Percentiles rank a stretch among this genome's conserved stretches.
These are phyloP conservation scores for Chymomyza costata DNA, from an alignment of 1,140 invertebrate genomes.

Conservation along the genomic window DNA sequence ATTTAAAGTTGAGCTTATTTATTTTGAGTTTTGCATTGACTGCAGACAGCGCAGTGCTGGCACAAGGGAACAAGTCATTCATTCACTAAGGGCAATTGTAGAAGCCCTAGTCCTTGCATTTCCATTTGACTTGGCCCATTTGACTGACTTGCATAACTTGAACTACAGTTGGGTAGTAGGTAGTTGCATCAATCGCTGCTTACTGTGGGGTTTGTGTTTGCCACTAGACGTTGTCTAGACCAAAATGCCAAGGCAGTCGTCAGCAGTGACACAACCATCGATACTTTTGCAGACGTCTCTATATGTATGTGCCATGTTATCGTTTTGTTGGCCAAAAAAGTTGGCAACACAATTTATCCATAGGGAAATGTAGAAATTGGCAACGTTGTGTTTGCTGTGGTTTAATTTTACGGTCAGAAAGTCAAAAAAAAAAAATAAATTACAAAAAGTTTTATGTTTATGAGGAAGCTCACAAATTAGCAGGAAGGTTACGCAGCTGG, in stretches of 20 bases:
- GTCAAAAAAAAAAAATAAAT: too few species aligned
- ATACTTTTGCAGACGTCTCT: slow-evolving; percentile 31
- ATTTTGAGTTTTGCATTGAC: slow-evolving; percentile 35
- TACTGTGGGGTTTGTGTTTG: slow-evolving; percentile 66
- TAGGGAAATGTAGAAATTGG: slow-evolving; percentile 57
- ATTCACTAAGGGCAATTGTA: too few species aligned
- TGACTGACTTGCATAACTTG: slow-evolving; percentile 61
- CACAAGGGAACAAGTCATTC: too few species aligned
- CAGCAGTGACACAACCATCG: slow-evolving; percentile 57
- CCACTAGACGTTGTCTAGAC: slow-evolving; percentile 66
- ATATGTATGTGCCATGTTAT: background rate
- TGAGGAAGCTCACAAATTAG: too few species aligned
- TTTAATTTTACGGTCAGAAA: too few species aligned
- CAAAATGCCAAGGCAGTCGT: slow-evolving; percentile 38
- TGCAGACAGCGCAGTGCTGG: too few species aligned
- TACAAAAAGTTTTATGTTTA: too few species aligned
- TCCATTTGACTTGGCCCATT: slow-evolving; percentile 66
- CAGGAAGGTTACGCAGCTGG: too few species aligned
- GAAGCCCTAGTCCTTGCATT: slow-evolving; percentile 24
- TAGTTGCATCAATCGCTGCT: too few species aligned
- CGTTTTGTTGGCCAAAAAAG: slow-evolving; percentile 17
- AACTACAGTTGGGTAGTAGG: too few species aligned
- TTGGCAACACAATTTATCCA: slow-evolving; percentile 51
- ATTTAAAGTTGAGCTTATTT: slow-evolving; percentile 66
- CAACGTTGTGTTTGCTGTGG: slow-evolving; percentile 32